Base-by-base conservation (phyloP, 2,888 invertebrate species). In the Acholoe squamosa region DNA sequence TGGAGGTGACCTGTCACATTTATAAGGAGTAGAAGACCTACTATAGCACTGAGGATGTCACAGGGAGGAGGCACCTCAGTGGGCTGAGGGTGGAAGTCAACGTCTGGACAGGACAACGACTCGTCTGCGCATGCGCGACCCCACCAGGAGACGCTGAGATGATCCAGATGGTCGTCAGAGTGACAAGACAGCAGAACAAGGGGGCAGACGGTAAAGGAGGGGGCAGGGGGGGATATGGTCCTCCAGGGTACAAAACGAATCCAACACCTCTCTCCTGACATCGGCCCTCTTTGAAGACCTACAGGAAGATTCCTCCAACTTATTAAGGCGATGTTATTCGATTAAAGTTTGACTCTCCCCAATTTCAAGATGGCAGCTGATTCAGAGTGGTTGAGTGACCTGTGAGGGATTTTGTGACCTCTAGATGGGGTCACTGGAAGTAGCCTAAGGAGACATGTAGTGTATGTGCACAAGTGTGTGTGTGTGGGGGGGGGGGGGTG, bases 91-190 rank as follows among this genome's bases (percentile, higher is more conserved):
- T 76, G 14, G 10, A 16, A 25, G 25, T 76, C 76, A n/a, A n/a
- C n/a, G n/a, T n/a, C n/a, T n/a, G n/a, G n/a, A n/a, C n/a, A n/a
- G n/a, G n/a, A n/a, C n/a, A n/a, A 7, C 10, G 43, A 19, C 16
- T 31, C 80, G 80, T 80, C 80, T 80, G 80, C 80, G 80, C 80
- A 80, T 31, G 80, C 80, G 80, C 80, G 80, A 80, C 80, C 80
- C 80, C 80, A 80, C 80, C 80, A n/a, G n/a, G 80, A 80, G 80
- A 43, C 12, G 25, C 10, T 80, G 80, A 80, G 80, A 80, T 16
- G 80, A 80, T 80, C 80, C 80, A 80, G 80, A 80, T 80, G 80
- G 80, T 80, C 31, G 80, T 14, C 80, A 31, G n/a, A n/a, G 33
- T 80, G 25, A 80, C 80, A 80, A 80, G 80, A 80, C 80, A 80